Base-by-base conservation (phyloP, 1,140 invertebrate species). In the Drosophila ironensis region DNA sequence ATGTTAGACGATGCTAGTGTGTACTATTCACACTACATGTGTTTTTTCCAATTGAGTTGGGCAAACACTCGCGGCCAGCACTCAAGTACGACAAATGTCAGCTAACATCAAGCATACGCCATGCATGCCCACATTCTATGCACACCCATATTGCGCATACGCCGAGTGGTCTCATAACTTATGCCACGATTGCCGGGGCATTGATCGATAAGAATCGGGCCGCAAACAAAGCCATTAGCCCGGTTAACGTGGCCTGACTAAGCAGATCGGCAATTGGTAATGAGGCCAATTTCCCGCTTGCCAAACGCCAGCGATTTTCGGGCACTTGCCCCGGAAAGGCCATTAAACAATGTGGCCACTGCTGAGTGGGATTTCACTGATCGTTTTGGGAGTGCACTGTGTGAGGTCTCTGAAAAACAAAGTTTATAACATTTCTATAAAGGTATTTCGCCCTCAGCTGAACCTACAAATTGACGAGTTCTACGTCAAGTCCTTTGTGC, bases 401-500 rank as follows among this genome's bases (percentile, higher is more conserved):
- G 78, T 84, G 56, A 86, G 78, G 73, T 11, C 12, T 9, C 47
- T n/a, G 0, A n/a, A 5, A 19, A 16, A 20, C 2, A 1, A 2
- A 4, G 25, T 37, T 9, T 12, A 33, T 35, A 2, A 14, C 2
- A 8, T 9, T 1, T 2, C 1, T 1, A 7, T 3, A 20, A 1
- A 16, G n/a, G 14, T 11, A 3, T 4, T 9, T 16, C 3, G 5
- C 7, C 12, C 16, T 8, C 19, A 84, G 78, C 12, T 72, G 0
- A 59, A 56, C 11, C 19, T 84, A 9, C 51, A 60, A 8, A 53
- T 86, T 4, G 71, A 86, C 9, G 56, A 80, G 2, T 66, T 86
- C 4, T 72, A 75, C 25, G 54, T 41, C 3, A 61, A 66, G 20
- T 86, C 81, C 3, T 86, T 86, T 80, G 74, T 86, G 9, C 80